Evolutionary conservation across 2,797 vertebrate genomes (phyloP).

Genomic region (Oceanodroma leucorhoa): DNA sequence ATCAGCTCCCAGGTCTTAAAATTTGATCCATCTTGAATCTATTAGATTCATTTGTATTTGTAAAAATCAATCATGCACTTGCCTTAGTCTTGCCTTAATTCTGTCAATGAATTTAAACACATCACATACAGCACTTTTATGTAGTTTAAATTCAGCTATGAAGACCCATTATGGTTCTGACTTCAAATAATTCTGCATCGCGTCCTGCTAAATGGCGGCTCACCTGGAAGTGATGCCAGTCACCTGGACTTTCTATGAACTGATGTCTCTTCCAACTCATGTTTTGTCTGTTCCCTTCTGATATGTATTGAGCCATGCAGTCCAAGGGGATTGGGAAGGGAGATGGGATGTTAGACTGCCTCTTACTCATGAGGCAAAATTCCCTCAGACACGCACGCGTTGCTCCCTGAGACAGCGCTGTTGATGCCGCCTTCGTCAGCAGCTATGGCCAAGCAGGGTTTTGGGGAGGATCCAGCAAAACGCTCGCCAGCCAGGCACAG

Average conservation of each 20-base stretch:
- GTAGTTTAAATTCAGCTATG: background rate
- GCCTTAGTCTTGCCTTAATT: background rate
- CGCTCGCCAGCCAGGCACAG: fast-evolving
- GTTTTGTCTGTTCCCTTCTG: background rate
- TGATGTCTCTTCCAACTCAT: background rate
- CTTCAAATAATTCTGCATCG: background rate
- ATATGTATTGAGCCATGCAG: fast-evolving
- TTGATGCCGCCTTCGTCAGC: fast-evolving
- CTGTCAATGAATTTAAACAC: background rate
- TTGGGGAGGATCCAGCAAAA: background rate
- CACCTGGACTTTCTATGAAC: background rate
- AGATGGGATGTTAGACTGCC: background rate
- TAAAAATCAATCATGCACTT: conserved; percentile 10
- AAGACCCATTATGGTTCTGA: background rate
- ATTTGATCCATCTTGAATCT: background rate
- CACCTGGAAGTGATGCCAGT: background rate
- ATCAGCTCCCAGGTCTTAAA: background rate
- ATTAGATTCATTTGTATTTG: background rate
- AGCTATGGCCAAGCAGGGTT: background rate
- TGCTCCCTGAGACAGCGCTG: fast-evolving
- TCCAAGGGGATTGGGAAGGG: fast-evolving
- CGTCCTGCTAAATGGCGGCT: background rate
- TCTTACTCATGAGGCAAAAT: background rate
- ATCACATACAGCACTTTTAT: background rate
- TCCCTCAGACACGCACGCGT: fast-evolving